A percentile compares a stretch with the other conserved stretches of the same genome.
Evolutionary conservation across 1,140 invertebrate genomes (phyloP).

Genomic region (Drosophila seguyi): DNA sequence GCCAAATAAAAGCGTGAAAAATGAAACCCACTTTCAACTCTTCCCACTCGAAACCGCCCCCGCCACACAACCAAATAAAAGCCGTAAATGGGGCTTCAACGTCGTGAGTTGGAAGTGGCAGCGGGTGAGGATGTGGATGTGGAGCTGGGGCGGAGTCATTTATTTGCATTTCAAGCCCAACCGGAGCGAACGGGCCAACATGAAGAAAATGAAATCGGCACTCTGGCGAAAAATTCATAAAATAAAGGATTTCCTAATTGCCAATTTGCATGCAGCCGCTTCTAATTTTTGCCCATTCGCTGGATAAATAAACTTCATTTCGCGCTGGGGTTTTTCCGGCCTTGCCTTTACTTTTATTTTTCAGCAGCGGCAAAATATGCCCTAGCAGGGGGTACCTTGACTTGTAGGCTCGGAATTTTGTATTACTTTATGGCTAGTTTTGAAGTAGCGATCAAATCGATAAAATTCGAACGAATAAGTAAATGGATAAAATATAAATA

Average conservation of each 20-base stretch:
- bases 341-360: slow-evolving; percentile 11
- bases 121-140: not conserved
- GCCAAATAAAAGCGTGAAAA: slow-evolving; percentile 70
- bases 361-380: slow-evolving; percentile 6
- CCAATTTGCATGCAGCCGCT: slow-evolving; percentile 77
- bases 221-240: slow-evolving; percentile 69
- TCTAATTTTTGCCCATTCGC: slow-evolving; percentile 81
- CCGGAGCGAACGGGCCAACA: slow-evolving; percentile 46
- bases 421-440: too few species aligned
- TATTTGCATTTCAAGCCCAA: slow-evolving; percentile 71
- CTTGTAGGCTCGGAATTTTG: not conserved
- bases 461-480: too few species aligned
- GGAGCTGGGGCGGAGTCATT: slow-evolving; percentile 26
- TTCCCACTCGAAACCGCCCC: slow-evolving; percentile 3
- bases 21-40: slow-evolving; percentile 28
- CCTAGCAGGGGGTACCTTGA: slow-evolving; percentile 8
- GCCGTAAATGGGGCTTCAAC: slow-evolving; percentile 61
- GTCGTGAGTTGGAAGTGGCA: slow-evolving; percentile 30
- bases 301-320: slow-evolving; percentile 77
- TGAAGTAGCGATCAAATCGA: too few species aligned
- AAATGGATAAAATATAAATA: too few species aligned
- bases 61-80: slow-evolving; percentile 25
- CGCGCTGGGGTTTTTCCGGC: slow-evolving; percentile 37
- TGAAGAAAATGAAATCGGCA: slow-evolving; percentile 67
- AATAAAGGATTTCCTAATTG: slow-evolving; percentile 82